Evolutionary conservation across 2,113 vertebrate genomes (phyloP).

Genomic region (Chaetodon trifascialis): DNA sequence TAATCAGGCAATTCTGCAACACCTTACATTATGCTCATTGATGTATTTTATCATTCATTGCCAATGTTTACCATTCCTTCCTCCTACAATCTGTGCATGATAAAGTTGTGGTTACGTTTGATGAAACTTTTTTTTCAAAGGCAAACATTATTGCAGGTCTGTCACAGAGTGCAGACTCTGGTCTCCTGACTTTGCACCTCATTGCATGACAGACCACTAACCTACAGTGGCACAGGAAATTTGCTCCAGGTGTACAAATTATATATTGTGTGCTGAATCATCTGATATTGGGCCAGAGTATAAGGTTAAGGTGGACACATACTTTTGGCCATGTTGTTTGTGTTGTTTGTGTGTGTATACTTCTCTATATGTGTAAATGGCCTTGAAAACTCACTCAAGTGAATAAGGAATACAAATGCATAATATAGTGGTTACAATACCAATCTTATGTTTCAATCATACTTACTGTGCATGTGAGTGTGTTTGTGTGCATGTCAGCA

Average conservation of each 20-base stretch:
- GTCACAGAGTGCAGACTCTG: not conserved
- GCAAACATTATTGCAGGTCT: not conserved
- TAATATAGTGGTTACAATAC: not conserved
- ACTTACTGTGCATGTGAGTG: not conserved
- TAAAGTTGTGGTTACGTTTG: not conserved
- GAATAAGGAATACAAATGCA: not conserved
- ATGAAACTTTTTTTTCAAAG: too few relatives aligned
- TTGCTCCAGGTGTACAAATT: not conserved
- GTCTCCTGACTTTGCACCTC: not conserved
- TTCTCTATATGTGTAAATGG: not conserved
- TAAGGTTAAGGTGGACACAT: not conserved
- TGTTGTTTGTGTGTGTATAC: not conserved
- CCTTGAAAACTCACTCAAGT: not conserved
- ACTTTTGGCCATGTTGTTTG: not conserved
- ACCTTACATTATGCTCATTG: not conserved
- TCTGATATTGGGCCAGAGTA: not conserved
- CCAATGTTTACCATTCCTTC: not conserved
- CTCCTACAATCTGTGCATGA: too few relatives aligned
- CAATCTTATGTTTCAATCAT: not conserved
- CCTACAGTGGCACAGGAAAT: not conserved
- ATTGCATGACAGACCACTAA: not conserved
- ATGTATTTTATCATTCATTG: not conserved
- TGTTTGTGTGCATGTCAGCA: slow-evolving; percentile 18
- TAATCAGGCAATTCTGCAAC: not conserved
- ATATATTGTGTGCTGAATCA: not conserved